These are phyloP conservation scores for Poicephalus meyeri DNA, from an alignment of 2,113 vertebrate species.

Conservation along the genomic window DNA sequence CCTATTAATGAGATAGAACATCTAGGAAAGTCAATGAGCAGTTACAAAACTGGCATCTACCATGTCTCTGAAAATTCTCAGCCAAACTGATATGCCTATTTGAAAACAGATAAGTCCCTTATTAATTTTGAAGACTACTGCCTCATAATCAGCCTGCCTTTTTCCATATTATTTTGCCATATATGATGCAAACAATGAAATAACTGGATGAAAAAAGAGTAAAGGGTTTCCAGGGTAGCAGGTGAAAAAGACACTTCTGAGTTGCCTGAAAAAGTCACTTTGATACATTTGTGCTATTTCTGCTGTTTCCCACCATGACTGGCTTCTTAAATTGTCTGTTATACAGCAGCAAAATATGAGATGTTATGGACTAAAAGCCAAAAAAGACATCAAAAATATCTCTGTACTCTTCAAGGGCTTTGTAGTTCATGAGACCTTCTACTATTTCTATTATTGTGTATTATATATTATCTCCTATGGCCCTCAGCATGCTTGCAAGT, in stretches of 20 bases:
- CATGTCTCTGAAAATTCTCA: conserved; percentile 1
- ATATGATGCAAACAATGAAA: conserved; percentile 18
- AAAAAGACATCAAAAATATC: not conserved
- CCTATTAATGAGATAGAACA: conserved; percentile 60
- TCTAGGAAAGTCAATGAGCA: conserved; percentile 69
- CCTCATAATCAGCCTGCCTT: not conserved
- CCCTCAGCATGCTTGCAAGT: not conserved
- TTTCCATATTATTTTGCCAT: not conserved
- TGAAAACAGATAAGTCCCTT: not conserved
- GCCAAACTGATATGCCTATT: not conserved
- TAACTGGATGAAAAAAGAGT: not conserved
- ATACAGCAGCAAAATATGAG: not conserved
- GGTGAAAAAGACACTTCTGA: not conserved
- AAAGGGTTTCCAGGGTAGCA: not conserved
- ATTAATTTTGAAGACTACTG: not conserved
- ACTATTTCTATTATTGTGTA: not conserved
- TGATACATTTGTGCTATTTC: not conserved
- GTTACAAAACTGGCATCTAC: conserved; percentile 47
- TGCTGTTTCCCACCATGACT: not conserved
- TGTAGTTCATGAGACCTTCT: not conserved
- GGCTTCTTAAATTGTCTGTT: not conserved
- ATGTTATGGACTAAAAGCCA: not conserved
- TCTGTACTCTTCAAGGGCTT: not conserved
- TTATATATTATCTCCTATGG: not conserved
- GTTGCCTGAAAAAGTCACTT: not conserved